Percentiles rank a stretch among this genome's conserved stretches.
Evolutionary conservation across 2,797 vertebrate genomes (phyloP).

Genomic region (Molothrus ater): DNA sequence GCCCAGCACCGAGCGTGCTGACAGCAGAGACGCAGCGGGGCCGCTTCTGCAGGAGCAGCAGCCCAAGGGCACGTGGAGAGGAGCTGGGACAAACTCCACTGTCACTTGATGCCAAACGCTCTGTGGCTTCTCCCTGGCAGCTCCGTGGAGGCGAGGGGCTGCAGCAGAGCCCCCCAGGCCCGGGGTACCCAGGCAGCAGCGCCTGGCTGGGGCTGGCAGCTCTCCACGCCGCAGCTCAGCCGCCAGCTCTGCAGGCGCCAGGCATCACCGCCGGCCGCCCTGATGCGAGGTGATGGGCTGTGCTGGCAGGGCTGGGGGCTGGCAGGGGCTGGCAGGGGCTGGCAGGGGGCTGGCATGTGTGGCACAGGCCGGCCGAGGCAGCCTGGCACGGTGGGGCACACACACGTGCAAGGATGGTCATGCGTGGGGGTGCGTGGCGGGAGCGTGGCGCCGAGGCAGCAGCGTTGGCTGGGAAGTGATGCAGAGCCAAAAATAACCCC

Average conservation of each 20-base stretch:
- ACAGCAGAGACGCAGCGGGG: not conserved
- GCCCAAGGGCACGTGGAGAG: not conserved
- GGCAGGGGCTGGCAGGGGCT: not conserved
- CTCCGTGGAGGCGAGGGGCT: accelerated
- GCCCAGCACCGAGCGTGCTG: not conserved
- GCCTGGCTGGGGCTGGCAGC: not conserved
- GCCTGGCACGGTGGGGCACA: accelerated
- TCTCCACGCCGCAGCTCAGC: not conserved
- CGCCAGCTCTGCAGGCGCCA: not conserved
- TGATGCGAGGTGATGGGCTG: not conserved
- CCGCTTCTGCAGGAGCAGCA: not conserved
- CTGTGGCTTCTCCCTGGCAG: not conserved
- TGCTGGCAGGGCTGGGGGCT: not conserved
- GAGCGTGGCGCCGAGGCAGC: not conserved
- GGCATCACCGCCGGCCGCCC: not conserved
- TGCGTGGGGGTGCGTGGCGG: not conserved
- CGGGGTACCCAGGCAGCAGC: accelerated
- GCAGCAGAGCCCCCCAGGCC: not conserved
- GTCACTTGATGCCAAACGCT: not conserved
- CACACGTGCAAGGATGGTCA: not conserved
- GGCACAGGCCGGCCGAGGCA: not conserved
- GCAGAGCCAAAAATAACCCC: slow-evolving; percentile 64
- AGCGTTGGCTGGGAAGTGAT: not conserved
- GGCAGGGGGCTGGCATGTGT: not conserved
- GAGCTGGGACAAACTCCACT: not conserved